phyloP scores from a whole-genome alignment of 2,113 vertebrate genomes.

The Zonotrichia leucophrys region DNA sequence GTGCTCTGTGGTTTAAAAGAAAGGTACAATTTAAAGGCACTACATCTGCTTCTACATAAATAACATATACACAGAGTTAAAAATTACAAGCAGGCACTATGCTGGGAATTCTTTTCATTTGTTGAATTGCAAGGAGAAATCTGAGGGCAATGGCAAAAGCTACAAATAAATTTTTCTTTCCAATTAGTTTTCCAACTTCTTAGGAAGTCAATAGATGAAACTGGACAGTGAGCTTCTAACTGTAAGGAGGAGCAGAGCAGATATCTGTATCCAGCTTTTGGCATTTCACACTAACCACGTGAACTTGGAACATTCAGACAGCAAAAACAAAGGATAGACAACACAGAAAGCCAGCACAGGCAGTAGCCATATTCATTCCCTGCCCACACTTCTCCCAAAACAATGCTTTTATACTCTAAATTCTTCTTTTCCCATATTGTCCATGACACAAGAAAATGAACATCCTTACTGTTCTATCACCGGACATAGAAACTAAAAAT shows the following conservation, averaged over 20 bases:
- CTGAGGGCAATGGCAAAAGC: neutral
- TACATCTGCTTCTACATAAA: neutral
- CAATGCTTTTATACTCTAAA: neutral
- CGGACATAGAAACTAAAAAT: neutral
- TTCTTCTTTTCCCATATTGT: neutral
- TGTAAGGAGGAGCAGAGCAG: neutral
- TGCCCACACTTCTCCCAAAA: neutral
- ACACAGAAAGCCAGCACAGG: neutral
- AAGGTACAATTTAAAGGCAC: neutral
- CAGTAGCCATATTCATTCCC: neutral
- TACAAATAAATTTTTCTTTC: neutral
- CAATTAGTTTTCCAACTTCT: neutral
- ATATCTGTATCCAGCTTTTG: neutral
- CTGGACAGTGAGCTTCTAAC: neutral
- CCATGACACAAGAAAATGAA: accelerated
- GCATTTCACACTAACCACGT: accelerated
- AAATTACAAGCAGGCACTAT: neutral
- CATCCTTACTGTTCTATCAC: neutral
- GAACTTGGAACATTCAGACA: neutral
- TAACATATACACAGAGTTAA: neutral
- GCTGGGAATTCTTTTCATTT: neutral
- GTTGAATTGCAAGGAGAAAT: neutral
- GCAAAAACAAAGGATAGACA: neutral
- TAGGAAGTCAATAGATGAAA: neutral
- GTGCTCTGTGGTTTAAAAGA: neutral